A percentile compares a stretch with the other conserved stretches of the same genome.
Evolutionary conservation across 2,113 vertebrate species (phyloP).

Genomic region (Ahaetulla prasina): DNA sequence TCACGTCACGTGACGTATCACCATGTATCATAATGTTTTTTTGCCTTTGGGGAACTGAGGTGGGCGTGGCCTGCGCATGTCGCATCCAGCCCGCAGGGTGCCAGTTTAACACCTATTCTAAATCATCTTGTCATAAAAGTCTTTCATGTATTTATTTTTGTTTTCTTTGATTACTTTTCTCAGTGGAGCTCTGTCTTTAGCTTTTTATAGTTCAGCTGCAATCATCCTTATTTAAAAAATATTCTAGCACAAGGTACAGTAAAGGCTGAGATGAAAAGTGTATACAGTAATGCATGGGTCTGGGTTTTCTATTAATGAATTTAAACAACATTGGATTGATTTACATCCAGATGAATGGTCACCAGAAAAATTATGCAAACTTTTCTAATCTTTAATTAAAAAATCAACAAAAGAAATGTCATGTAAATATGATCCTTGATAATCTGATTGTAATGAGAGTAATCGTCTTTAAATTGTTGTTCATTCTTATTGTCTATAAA

Average conservation of each 20-base stretch:
- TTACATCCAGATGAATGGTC: neutral
- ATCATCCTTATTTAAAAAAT: neutral
- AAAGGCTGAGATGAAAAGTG: neutral
- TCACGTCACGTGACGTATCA: no score
- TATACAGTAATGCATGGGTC: neutral
- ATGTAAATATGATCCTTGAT: neutral
- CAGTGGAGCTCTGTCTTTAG: neutral
- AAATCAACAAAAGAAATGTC: neutral
- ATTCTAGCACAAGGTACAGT: neutral
- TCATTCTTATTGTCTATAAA: neutral
- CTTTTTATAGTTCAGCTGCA: neutral
- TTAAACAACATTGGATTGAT: neutral
- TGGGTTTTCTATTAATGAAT: neutral
- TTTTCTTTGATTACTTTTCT: neutral
- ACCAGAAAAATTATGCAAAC: neutral
- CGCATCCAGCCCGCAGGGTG: rapidly evolving
- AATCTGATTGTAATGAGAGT: neutral
- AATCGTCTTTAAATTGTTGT: neutral
- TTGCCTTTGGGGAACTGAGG: no score
- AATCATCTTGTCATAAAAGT: neutral
- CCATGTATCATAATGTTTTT: no score
- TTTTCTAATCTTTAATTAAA: neutral
- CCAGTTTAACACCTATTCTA: neutral
- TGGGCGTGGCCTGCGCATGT: no score
- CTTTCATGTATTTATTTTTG: neutral